Evolutionary conservation across 64 coral and sea anemone genomes (phyloP).

Genomic region (Stichodactyla helianthus): DNA sequence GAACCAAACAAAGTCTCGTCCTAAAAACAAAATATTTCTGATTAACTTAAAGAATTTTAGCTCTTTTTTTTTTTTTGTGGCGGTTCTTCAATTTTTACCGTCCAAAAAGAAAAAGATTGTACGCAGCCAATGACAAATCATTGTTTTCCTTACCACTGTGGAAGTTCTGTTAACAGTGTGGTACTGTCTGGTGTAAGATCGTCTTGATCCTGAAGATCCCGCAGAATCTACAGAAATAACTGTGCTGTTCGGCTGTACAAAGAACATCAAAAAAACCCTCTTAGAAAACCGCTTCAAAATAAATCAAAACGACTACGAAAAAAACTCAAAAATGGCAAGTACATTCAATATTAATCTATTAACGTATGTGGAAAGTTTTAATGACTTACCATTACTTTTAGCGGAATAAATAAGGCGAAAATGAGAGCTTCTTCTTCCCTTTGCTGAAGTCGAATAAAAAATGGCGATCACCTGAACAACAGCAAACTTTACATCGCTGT

Average conservation of each 20-base stretch:
- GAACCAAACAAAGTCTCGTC: constrained; percentile 15
- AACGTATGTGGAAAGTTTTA: not conserved
- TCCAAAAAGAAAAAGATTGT: too few species aligned
- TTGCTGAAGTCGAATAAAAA: not conserved
- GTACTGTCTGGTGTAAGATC: constrained; percentile 89
- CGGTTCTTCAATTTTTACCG: not conserved
- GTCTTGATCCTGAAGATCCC: constrained; percentile 81
- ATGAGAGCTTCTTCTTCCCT: not conserved
- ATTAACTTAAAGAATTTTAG: not conserved
- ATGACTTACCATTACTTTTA: not conserved
- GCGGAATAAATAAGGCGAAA: not conserved
- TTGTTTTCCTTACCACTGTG: constrained; percentile 68
- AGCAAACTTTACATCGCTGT: constrained; percentile 20
- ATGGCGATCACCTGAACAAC: constrained; percentile 22
- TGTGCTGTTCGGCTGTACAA: constrained; percentile 79
- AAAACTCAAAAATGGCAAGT: not conserved
- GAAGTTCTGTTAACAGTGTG: constrained; percentile 95
- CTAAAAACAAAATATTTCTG: not conserved
- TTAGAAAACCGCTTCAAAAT: constrained; percentile 11
- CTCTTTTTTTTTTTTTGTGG: not conserved
- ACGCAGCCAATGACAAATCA: not conserved
- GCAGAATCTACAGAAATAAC: constrained; percentile 78
- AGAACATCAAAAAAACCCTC: not conserved
- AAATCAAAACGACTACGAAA: not conserved
- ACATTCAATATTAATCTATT: not conserved